phyloP scores from a whole-genome alignment of 2,888 invertebrate species.

The Zygaena filipendulae region DNA sequence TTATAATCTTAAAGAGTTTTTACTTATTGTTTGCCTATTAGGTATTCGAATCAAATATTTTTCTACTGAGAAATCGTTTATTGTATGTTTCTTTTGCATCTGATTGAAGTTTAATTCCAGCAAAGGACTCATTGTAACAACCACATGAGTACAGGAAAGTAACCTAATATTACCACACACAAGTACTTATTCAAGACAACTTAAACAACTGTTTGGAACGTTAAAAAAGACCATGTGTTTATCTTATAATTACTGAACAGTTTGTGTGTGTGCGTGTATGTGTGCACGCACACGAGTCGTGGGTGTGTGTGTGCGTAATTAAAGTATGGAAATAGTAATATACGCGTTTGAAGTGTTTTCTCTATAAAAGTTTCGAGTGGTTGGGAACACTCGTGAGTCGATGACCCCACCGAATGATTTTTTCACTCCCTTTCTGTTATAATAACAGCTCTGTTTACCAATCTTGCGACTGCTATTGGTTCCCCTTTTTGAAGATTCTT shows the following conservation, averaged over 20 bases:
- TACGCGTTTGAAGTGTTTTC: constrained; percentile 67
- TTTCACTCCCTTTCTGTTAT: constrained; percentile 47
- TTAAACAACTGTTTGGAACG: constrained; percentile 30
- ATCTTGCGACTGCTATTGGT: constrained; percentile 37
- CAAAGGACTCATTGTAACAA: constrained; percentile 17
- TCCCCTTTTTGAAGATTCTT: constrained; percentile 27
- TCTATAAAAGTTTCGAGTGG: constrained; percentile 62
- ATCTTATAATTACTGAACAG: constrained; percentile 41
- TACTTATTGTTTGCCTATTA: constrained; percentile 5
- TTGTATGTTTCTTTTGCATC: too few relatives aligned
- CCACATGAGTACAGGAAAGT: constrained; percentile 26
- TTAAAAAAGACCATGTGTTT: constrained; percentile 55
- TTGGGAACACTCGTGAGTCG: constrained; percentile 53
- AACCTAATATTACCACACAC: constrained; percentile 38
- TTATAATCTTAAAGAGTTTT: constrained; percentile 15
- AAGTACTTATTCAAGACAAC: constrained; percentile 22
- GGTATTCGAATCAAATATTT: constrained; percentile 4
- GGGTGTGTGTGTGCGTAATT: constrained; percentile 55
- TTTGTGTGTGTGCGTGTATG: constrained; percentile 25
- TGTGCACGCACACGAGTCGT: too few relatives aligned
- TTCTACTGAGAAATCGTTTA: constrained; percentile 1
- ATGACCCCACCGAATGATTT: constrained; percentile 46
- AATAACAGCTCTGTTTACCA: constrained; percentile 53
- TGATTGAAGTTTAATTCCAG: too few relatives aligned
- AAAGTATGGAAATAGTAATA: constrained; percentile 67